phyloP scores from a whole-genome alignment of 1,140 invertebrate species.

The Ectropis grisescens region DNA sequence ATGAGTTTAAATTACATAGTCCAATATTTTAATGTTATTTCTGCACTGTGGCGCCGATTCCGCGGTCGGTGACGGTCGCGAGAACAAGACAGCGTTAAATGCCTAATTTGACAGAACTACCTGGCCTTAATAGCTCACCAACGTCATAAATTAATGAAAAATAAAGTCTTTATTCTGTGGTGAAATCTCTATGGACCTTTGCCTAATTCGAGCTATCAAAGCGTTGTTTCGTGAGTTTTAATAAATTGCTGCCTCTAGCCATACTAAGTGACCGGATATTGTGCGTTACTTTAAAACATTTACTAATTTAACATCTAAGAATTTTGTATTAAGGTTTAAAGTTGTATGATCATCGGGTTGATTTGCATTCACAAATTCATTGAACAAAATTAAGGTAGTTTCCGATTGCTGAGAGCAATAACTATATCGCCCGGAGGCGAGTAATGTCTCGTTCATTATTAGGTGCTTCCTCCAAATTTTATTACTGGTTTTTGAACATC shows the following conservation, averaged over 20 bases:
- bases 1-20: no score
- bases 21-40: no score
- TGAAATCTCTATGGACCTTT: slow-evolving; percentile 33
- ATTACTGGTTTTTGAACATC: slow-evolving; percentile 5
- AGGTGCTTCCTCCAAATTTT: slow-evolving; percentile 16
- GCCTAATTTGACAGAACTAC: no score
- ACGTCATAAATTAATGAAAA: slow-evolving; percentile 38
- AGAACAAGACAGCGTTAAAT: no score
- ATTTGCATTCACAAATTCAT: slow-evolving; percentile 56
- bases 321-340: slow-evolving; percentile 4
- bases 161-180: slow-evolving; percentile 38
- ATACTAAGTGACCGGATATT: slow-evolving; percentile 42
- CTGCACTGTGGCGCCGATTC: no score
- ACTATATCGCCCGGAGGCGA: slow-evolving; percentile 38
- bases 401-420: slow-evolving; percentile 43
- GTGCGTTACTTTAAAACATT: slow-evolving; percentile 14
- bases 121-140: slow-evolving; percentile 3
- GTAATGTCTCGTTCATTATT: slow-evolving; percentile 26
- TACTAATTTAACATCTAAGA: slow-evolving; percentile 13
- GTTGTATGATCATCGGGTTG: slow-evolving; percentile 7
- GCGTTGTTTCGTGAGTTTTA: slow-evolving; percentile 35
- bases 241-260: slow-evolving; percentile 49
- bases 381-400: slow-evolving; percentile 54
- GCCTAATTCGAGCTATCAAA: slow-evolving; percentile 47
- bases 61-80: no score